These are phyloP conservation scores for Synanthedon formicaeformis DNA, from an alignment of 2,888 invertebrate genomes.

Conservation along the genomic window DNA sequence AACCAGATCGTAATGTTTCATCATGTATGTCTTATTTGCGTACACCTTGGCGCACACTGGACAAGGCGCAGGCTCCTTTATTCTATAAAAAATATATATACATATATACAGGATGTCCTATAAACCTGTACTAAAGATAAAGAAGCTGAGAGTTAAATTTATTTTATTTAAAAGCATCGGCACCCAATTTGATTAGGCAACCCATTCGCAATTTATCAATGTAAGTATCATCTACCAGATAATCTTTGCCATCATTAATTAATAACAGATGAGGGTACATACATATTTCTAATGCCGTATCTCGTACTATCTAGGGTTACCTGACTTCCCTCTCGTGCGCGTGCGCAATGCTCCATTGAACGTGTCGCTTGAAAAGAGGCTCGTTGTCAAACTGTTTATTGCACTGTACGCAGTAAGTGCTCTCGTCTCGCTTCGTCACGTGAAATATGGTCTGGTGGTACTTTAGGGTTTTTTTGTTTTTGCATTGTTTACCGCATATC, in stretches of 20 bases:
- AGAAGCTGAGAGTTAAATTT: not conserved
- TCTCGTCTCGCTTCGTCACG: conserved; percentile 5
- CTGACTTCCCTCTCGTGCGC: conserved; percentile 4
- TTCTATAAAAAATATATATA: not conserved
- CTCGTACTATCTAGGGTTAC: conserved; percentile 1
- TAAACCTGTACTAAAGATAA: not conserved
- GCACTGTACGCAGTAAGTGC: conserved; percentile 29
- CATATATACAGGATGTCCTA: too few species aligned
- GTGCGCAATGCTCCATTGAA: conserved; percentile 14
- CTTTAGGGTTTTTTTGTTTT: not conserved
- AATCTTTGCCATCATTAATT: too few species aligned
- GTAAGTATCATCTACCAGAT: too few species aligned
- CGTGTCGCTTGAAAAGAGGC: conserved; percentile 16
- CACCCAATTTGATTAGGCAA: too few species aligned
- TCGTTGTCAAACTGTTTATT: conserved; percentile 20
- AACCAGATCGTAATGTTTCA: conserved; percentile 24
- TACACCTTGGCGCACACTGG: conserved; percentile 16
- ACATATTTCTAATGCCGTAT: too few species aligned
- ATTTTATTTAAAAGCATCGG: too few species aligned
- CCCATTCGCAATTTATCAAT: too few species aligned
- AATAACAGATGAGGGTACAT: too few species aligned
- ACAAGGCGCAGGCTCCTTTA: not conserved
- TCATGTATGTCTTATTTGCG: conserved; percentile 17
- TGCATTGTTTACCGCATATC: conserved; percentile 6
- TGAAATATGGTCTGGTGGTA: conserved; percentile 5